Evolutionary conservation across 2,113 vertebrate species (phyloP).

Genomic region (Datnioides undecimradiatus): DNA sequence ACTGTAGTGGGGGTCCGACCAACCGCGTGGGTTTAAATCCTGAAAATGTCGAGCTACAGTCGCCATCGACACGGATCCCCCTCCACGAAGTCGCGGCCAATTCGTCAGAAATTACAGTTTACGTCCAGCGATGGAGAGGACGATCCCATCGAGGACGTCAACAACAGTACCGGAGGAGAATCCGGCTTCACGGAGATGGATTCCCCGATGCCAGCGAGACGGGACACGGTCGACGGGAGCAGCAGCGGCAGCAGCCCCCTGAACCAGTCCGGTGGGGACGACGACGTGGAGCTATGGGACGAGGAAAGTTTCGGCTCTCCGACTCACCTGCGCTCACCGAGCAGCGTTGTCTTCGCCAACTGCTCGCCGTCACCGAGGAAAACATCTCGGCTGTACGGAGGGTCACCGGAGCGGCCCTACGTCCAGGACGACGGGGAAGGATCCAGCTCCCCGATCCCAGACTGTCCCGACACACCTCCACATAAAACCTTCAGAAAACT

Average conservation of each 20-base stretch:
- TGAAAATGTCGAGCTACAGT: constrained; percentile 80
- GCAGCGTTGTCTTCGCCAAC: constrained; percentile 77
- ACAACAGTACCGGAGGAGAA: constrained; percentile 93
- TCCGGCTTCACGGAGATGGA: constrained; percentile 95
- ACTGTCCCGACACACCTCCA: constrained; percentile 93
- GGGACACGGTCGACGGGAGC: constrained; percentile 74
- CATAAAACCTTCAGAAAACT: constrained; percentile 96
- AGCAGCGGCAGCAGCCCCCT: constrained; percentile 77
- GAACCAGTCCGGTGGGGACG: constrained; percentile 80
- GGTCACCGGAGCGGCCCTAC: constrained; percentile 66
- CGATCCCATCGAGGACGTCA: constrained; percentile 88
- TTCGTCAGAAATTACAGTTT: constrained; percentile 91
- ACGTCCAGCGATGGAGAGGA: constrained; percentile 90
- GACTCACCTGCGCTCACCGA: constrained; percentile 85
- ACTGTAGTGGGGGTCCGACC: not conserved
- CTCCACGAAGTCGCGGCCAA: constrained; percentile 74
- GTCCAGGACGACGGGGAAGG: constrained; percentile 73
- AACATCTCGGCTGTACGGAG: constrained; percentile 74
- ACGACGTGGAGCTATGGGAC: constrained; percentile 90
- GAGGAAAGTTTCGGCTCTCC: constrained; percentile 90
- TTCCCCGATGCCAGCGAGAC: constrained; percentile 86
- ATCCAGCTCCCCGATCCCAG: constrained; percentile 87
- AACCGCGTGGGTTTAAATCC: constrained; percentile 61
- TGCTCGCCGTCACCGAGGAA: constrained; percentile 87
- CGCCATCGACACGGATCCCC: constrained; percentile 76